These are phyloP conservation scores for Neotoxoptera formosana DNA, from an alignment of 1,140 invertebrate species.

Conservation along the genomic window DNA sequence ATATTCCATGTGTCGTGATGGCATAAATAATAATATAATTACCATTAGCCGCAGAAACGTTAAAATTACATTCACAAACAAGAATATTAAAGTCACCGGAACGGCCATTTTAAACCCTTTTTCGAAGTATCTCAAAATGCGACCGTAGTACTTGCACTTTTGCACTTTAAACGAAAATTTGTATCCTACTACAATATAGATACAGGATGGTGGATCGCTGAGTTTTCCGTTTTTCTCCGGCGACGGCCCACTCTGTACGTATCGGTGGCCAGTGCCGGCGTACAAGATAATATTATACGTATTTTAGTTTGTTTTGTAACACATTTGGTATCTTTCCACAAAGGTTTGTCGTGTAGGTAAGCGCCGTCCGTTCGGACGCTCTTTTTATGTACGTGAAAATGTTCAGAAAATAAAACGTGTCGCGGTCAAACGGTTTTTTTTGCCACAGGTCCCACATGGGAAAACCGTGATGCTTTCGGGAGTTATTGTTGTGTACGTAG, in stretches of 20 bases:
- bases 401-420: background rate
- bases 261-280: background rate
- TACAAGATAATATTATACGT: background rate
- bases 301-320: background rate
- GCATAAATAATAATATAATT: background rate
- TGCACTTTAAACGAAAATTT: background rate
- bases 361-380: background rate
- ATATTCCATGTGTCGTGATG: background rate
- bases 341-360: background rate
- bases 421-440: background rate
- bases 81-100: background rate
- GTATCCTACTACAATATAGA: too few relatives aligned
- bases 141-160: background rate
- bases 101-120: background rate
- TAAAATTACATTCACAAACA: background rate
- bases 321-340: background rate
- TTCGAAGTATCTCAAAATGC: background rate
- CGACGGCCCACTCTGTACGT: background rate
- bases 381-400: background rate
- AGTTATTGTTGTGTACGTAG: constrained; percentile 34
- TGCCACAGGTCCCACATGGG: background rate
- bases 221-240: background rate
- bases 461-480: constrained; percentile 1
- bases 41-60: background rate
- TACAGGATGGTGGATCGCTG: background rate